Percentiles rank a stretch among this genome's conserved stretches.
Conservation (phyloP, 1,140 invertebrate species). For the Holotrichia oblita region DNA sequence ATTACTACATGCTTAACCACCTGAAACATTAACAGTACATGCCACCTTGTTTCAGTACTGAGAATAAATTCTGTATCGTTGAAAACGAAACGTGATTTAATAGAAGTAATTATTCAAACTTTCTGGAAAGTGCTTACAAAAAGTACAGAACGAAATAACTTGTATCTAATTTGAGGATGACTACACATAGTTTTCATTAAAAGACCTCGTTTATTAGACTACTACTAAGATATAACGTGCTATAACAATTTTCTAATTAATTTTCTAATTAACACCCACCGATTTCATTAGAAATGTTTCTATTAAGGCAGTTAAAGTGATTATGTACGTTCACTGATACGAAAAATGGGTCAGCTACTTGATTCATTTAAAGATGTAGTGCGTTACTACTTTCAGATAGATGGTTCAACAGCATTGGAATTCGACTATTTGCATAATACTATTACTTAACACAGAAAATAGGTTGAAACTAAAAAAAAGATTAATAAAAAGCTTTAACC, state of each 20-base stretch:
- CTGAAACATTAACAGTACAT: neutral
- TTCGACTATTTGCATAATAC: no score
- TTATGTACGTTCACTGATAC: neutral
- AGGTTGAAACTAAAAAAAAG: no score
- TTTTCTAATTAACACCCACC: neutral
- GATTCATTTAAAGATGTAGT: neutral
- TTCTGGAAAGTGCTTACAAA: neutral
- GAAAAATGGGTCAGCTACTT: no score
- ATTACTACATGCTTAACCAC: neutral
- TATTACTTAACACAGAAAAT: no score
- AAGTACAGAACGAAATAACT: neutral
- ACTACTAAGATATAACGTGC: neutral
- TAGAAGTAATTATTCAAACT: neutral
- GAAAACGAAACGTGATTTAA: neutral
- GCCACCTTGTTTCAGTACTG: neutral
- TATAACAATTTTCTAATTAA: conserved; percentile 28
- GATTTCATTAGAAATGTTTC: neutral
- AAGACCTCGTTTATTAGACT: neutral
- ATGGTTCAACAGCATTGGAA: no score
- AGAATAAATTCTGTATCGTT: neutral
- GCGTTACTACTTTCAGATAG: no score
- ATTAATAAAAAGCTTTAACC: no score
- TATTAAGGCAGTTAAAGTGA: conserved; percentile 1
- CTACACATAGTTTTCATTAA: neutral
- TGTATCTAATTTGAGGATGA: no score